Evolutionary conservation across 2,888 invertebrate genomes (phyloP).

Genomic region (Hirudinaria manillensis): DNA sequence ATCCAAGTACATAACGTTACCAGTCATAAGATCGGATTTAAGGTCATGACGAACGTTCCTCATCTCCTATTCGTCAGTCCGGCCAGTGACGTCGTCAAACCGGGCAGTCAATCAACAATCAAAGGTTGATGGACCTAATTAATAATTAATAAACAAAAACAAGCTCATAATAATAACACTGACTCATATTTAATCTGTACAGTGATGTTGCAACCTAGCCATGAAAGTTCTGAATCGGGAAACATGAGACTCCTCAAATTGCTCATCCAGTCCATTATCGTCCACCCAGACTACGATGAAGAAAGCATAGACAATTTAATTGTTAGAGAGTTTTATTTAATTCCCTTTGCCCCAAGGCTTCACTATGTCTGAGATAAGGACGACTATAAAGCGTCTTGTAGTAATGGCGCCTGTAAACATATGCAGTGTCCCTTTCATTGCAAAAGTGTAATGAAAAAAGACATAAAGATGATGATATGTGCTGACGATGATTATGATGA

Average conservation of each 20-base stretch:
- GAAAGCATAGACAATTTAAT: conserved; percentile 21
- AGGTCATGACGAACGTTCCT: conserved; percentile 25
- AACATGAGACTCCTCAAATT: conserved; percentile 7
- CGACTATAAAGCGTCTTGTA: too few relatives aligned
- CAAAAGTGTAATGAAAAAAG: too few relatives aligned
- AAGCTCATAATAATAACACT: background rate
- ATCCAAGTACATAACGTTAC: conserved; percentile 12
- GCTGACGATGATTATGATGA: background rate
- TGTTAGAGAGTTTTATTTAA: background rate
- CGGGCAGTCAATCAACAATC: conserved; percentile 1
- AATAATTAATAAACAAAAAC: background rate
- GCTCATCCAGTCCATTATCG: conserved; percentile 23
- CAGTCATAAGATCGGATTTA: conserved; percentile 12
- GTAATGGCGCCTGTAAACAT: too few relatives aligned
- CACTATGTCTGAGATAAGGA: too few relatives aligned
- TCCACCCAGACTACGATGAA: background rate
- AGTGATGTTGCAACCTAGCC: conserved; percentile 26
- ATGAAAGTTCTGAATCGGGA: background rate
- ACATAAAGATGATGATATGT: too few relatives aligned
- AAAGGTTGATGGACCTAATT: background rate
- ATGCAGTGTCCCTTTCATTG: too few relatives aligned
- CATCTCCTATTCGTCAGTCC: conserved; percentile 32
- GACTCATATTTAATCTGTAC: background rate
- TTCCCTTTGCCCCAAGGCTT: too few relatives aligned
- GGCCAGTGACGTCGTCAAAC: conserved; percentile 12